Evolutionary conservation across 2,888 invertebrate genomes (phyloP), one percentile per base, ranked within the genome.

Genomic region (Pristionchus maxplancki): DNA sequence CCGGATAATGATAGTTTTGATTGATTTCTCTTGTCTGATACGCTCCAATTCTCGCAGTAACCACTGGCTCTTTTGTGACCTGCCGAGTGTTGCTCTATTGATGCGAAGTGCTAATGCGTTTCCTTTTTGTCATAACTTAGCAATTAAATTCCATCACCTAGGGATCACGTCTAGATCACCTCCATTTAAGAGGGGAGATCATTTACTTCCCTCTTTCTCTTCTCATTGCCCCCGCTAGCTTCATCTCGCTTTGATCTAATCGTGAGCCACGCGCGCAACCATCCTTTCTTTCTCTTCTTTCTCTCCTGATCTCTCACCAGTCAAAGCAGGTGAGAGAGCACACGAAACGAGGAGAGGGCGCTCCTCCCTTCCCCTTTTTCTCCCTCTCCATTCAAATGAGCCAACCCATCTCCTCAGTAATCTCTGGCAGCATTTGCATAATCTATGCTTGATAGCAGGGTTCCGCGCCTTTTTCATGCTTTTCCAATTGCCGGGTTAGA

Each of bases 171-270:
- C n/a, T n/a, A 20, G 53, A 53, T 53, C 53, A 53, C 53, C 53
- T 53, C 53, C 53, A 17, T 53, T 48, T 17, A 9, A 6, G 28
- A 64, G 64, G 64, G 8, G 2, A 28, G 24, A 24, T 31, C 64
- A 64, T 15, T 37, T 31, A 34, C 34, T 11, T 78, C 44, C 53
- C 82, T 53, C 53, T 34, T 53, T 83, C 53, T 71, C 53, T n/a
- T 82, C 82, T 53, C 50, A 28, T 34, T 53, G 31, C n/a, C 17
- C 50, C 50, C 81, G 37, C 78, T 78, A 53, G 50, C 82, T 53
- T 53, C 53, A 50, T 83, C 82, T 53, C 53, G 53, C 82, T 83
- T 83, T 53, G 50, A 53, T 83, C 82, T 53, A 83, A 83, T 53
- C 82, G 53, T 15, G 15, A 5, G 37, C 48, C 78, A n/a, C 31